phyloP scores from a whole-genome alignment of 1,140 invertebrate genomes.

The Cataglyphis hispanica region DNA sequence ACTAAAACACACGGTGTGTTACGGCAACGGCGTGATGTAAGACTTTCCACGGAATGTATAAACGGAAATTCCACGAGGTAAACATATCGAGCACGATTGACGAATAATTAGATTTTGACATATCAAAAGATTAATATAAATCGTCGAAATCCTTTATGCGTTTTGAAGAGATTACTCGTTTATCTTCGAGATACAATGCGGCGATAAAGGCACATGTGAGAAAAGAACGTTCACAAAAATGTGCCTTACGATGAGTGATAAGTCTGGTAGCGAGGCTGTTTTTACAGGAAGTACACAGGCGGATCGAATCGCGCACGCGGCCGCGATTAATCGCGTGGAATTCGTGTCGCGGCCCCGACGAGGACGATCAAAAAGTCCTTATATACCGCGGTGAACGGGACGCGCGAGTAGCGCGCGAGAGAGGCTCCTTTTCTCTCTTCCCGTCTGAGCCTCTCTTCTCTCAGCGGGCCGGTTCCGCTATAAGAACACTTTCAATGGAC shows the following conservation, averaged over 20 bases:
- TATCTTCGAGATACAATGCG: background rate
- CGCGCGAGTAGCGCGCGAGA: slow-evolving; percentile 3
- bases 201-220: background rate
- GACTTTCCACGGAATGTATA: slow-evolving; percentile 15
- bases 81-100: background rate
- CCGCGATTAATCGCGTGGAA: slow-evolving; percentile 69
- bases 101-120: background rate
- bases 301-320: slow-evolving; percentile 63
- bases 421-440: slow-evolving; percentile 67
- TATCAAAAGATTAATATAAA: background rate
- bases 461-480: slow-evolving; percentile 29
- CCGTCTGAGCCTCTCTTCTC: slow-evolving; percentile 25
- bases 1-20: slow-evolving; percentile 65
- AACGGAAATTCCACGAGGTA: slow-evolving; percentile 1
- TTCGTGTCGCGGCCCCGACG: slow-evolving; percentile 66
- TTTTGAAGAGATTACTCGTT: background rate
- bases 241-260: background rate
- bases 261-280: slow-evolving; percentile 31
- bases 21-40: slow-evolving; percentile 61
- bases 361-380: slow-evolving; percentile 74
- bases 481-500: slow-evolving; percentile 79
- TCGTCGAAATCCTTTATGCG: background rate
- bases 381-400: slow-evolving; percentile 68
- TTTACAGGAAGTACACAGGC: slow-evolving; percentile 52
- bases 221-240: background rate